Base-by-base conservation (phyloP, 1,140 invertebrate genomes). In the Colletes gigas region DNA sequence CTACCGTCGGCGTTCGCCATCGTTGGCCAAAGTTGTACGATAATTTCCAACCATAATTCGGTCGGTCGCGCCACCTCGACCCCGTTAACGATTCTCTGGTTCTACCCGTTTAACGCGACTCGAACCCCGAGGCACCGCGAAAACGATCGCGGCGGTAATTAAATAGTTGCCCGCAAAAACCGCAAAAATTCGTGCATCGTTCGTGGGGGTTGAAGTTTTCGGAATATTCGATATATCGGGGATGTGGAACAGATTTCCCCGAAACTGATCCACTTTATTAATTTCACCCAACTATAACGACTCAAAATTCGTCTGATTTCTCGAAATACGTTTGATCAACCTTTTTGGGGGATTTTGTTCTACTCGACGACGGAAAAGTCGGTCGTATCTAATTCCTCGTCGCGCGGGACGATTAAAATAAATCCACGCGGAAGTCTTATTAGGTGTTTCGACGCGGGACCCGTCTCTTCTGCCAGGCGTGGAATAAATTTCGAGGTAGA, bases 11-110 rank as follows among this genome's bases (percentile, higher is more conserved):
- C 69, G 21, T 17, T 66, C 14, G 62, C 62, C 39, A 21, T 30
- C n/a, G 39, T 44, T 15, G 67, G n/a, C 12, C 55, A 15, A 4
- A 72, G 60, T 73, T 78, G 72, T 78, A 78, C 77, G 77, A 73
- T 78, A 78, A 78, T 78, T 72, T 73, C 9, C 12, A n/a, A 50
- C 77, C 47, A 65, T 72, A 78, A 72, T 65, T 78, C 77, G 77
- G 71, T 47, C 17, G 15, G 14, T 5, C 7, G 7, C 41, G 6
- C 19, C 19, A 44, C 39, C 10, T 44, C 8, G 12, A 30, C 47
- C 76, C 14, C 19, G 41, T 47, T 44, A 44, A 17, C 10, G 54
- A 55, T 72, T 65, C 59, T 4, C 10, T 6, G 41, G 17, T 15
- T 63, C n/a, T 47, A 8, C 10, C 1, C n/a, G 21, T 21, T 21